phyloP scores from a whole-genome alignment of 2,113 vertebrate species.

The Microtus ochrogaster region DNA sequence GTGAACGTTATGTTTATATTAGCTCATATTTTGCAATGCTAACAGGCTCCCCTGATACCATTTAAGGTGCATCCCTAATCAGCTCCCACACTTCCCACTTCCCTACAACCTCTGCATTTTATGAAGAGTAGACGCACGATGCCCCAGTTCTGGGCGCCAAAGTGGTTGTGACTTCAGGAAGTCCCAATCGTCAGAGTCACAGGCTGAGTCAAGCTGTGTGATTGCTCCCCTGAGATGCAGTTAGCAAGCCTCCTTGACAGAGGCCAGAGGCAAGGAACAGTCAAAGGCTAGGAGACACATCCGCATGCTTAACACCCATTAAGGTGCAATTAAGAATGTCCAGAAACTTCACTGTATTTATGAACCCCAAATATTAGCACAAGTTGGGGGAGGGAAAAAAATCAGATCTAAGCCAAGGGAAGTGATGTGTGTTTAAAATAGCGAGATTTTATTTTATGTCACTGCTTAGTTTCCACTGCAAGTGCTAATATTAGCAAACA shows the following conservation, averaged over 20 bases:
- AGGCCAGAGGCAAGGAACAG: constrained; percentile 89
- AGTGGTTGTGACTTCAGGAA: constrained; percentile 87
- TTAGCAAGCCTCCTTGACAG: constrained; percentile 89
- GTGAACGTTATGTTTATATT: constrained; percentile 85
- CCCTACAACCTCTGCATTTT: constrained; percentile 86
- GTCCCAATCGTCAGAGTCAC: constrained; percentile 86
- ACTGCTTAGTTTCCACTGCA: constrained; percentile 52
- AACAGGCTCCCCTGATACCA: constrained; percentile 90
- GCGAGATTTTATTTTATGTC: constrained; percentile 7
- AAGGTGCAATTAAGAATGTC: constrained; percentile 86
- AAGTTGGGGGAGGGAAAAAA: not conserved
- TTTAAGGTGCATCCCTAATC: constrained; percentile 94
- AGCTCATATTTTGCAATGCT: constrained; percentile 89
- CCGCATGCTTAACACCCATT: constrained; percentile 77
- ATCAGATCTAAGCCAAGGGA: constrained; percentile 19
- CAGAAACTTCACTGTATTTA: constrained; percentile 66
- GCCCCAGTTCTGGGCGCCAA: constrained; percentile 82
- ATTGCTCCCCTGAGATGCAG: constrained; percentile 87
- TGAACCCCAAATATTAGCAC: constrained; percentile 46
- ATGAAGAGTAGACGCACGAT: constrained; percentile 83
- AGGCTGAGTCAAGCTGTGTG: constrained; percentile 84
- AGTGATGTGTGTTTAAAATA: constrained; percentile 5
- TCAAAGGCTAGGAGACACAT: constrained; percentile 82
- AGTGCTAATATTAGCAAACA: constrained; percentile 46
- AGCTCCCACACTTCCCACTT: constrained; percentile 90